Evolutionary conservation across 2,113 vertebrate genomes (phyloP), one percentile per base, ranked within the genome.

Genomic region (Carlito syrichta): DNA sequence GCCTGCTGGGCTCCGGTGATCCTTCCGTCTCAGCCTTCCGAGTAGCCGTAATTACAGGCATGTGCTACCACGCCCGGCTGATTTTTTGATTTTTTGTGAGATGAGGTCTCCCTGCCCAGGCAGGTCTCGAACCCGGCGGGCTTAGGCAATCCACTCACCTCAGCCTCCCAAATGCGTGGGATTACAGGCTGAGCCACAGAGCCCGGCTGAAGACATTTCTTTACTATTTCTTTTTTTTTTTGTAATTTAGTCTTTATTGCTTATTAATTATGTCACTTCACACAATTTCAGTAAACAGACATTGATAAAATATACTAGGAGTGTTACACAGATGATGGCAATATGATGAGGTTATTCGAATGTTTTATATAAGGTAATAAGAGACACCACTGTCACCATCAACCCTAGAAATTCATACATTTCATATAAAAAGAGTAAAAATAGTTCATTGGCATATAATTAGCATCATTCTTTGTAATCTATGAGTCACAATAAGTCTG

Each of bases 391-490:
- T 50, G 69, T 52, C 93, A 93, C 94, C 88, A 38, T 56, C 60
- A 54, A 48, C 77, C 92, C 95, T 86, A 30, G 27, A 54, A 63
- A 78, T 89, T 3, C 62, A 48, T 82, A 92, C 73, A 91, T 74
- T 89, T 94, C 86, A 78, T 96, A 96, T 84, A 97, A 97, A 97
- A 98, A 92, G 71, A 96, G 82, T 97, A 97, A 95, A 98, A 97
- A 97, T 25, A 96, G 66, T 97, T 97, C 96, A 97, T 54, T 96
- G 96, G 96, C 86, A 93, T 97, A 91, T 94, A 88, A 94, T 91
- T 97, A 93, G 93, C 93, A 89, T 95, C 87, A 93, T 79, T 96
- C 60, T 96, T 79, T 91, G 86, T 85, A 54, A 95, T 71, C 52
- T 74, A 82, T 73, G 82, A 92, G 60, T 71, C 77, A 82, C 35